phyloP scores from a whole-genome alignment of 1,140 invertebrate genomes.

The Eubasilissa regina region DNA sequence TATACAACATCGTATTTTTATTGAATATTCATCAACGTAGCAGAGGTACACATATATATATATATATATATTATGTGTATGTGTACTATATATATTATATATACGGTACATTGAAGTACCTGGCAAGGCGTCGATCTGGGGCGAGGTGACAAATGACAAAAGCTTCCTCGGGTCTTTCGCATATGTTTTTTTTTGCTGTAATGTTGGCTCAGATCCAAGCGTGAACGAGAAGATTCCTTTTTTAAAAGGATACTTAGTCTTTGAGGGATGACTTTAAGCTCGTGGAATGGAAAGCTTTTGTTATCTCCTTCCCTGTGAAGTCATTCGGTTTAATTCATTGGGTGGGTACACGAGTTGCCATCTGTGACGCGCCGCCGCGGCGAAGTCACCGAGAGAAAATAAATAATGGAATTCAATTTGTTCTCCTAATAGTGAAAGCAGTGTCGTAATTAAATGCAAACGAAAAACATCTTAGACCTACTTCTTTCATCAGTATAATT shows the following conservation, averaged over 20 bases:
- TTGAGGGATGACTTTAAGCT: slow-evolving; percentile 33
- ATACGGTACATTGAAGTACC: not conserved
- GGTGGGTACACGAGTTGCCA: not conserved
- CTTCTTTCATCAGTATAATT: no score
- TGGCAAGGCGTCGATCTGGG: slow-evolving; percentile 28
- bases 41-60: no score
- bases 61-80: no score
- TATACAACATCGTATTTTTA: no score
- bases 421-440: no score
- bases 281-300: slow-evolving; percentile 22
- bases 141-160: slow-evolving; percentile 49
- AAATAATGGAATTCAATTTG: not conserved
- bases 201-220: slow-evolving; percentile 41
- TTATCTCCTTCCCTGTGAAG: slow-evolving; percentile 6
- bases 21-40: no score
- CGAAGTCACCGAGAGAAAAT: not conserved
- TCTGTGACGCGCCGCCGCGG: not conserved
- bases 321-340: slow-evolving; percentile 31
- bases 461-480: no score
- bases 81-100: no score
- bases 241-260: slow-evolving; percentile 48
- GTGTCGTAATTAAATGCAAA: no score
- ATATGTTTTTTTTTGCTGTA: slow-evolving; percentile 41
- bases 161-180: slow-evolving; percentile 10
- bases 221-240: slow-evolving; percentile 26